Percentiles rank a stretch among this genome's conserved stretches.
phyloP scores from a whole-genome alignment of 2,113 vertebrate species.

The Bungarus multicinctus region DNA sequence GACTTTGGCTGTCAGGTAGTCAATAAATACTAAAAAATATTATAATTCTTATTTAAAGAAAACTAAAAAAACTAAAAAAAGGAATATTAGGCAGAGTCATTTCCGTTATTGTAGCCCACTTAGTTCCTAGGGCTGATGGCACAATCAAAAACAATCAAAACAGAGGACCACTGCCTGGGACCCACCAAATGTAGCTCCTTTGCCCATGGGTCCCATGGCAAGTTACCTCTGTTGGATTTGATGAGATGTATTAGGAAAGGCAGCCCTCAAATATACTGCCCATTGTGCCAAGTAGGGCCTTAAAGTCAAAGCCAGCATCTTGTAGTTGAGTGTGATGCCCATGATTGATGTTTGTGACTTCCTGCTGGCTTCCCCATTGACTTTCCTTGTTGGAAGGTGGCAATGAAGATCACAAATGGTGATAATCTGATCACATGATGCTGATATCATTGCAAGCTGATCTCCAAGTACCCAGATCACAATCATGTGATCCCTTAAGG shows the following conservation, averaged over 20 bases:
- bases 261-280: background rate
- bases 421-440: background rate
- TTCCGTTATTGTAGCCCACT: background rate
- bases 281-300: background rate
- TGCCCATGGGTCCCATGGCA: background rate
- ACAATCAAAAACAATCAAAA: background rate
- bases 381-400: background rate
- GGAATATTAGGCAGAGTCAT: background rate
- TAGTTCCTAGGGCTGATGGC: background rate
- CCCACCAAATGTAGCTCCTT: background rate
- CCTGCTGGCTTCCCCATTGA: background rate
- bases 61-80: background rate
- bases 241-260: background rate
- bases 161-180: background rate
- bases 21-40: background rate
- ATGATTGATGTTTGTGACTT: background rate
- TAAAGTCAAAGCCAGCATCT: background rate
- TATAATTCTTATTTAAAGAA: background rate
- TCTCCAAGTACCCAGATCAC: background rate
- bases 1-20: background rate
- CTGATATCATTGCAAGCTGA: background rate
- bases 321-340: background rate
- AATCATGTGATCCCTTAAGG: background rate
- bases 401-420: background rate
- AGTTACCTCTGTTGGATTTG: background rate